Conservation (phyloP, 2,888 invertebrate genomes). For the Bombylius major region DNA sequence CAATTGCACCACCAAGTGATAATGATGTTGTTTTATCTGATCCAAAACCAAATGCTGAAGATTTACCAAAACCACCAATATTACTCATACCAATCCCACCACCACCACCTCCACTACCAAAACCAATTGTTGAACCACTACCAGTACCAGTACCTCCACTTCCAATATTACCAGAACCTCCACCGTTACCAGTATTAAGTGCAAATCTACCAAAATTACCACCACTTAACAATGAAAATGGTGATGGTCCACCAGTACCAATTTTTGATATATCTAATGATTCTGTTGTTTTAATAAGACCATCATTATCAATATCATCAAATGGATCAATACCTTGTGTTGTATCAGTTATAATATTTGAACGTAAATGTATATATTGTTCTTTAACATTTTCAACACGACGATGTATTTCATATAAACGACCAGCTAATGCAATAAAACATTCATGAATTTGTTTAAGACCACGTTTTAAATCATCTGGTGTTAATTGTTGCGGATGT, state of each 20-base stretch:
- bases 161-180: background rate
- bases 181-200: too few species aligned
- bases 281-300: background rate
- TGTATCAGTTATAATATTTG: constrained; percentile 56
- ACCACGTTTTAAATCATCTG: constrained; percentile 64
- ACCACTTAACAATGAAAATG: constrained; percentile 37
- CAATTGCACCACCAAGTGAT: constrained; percentile 1
- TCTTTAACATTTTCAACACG: constrained; percentile 70
- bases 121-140: constrained; percentile 28
- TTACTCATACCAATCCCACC: background rate
- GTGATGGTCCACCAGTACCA: constrained; percentile 46
- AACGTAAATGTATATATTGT: constrained; percentile 67
- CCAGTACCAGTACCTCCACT: background rate
- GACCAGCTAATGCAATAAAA: constrained; percentile 75
- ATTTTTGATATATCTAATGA: constrained; percentile 31
- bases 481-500: constrained; percentile 49
- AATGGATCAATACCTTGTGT: constrained; percentile 56
- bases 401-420: constrained; percentile 66
- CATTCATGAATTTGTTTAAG: constrained; percentile 75
- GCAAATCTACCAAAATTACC: background rate
- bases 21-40: background rate
- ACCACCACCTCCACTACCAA: constrained; percentile 6
- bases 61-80: constrained; percentile 29
- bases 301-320: constrained; percentile 37
- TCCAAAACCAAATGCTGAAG: constrained; percentile 3